A percentile compares a stretch with the other conserved stretches of the same genome.
Conservation (phyloP, 2,888 invertebrate species). For the Phyto melanocephala region DNA sequence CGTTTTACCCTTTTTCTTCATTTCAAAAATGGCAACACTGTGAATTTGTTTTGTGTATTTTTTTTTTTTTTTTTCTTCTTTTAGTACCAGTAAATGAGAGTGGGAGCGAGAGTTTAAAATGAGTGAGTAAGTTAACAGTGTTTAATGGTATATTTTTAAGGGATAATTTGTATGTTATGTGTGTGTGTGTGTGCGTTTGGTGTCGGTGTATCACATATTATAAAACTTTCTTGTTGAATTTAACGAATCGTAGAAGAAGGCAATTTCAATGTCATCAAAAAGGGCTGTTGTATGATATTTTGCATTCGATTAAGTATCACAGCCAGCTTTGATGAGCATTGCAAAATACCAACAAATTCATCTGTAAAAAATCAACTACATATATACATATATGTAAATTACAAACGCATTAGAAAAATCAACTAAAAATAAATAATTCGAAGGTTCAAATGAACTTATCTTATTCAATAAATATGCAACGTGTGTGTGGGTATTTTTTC, state of each 20-base stretch:
- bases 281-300: conserved; percentile 77
- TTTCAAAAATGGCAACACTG: too few relatives aligned
- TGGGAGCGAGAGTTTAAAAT: conserved; percentile 21
- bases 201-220: background rate
- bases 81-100: conserved; percentile 27
- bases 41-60: background rate
- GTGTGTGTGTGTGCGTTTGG: background rate
- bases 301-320: conserved; percentile 77
- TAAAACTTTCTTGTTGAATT: conserved; percentile 47
- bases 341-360: conserved; percentile 71
- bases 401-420: background rate
- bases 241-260: conserved; percentile 59
- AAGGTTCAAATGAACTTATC: too few relatives aligned
- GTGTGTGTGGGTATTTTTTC: too few relatives aligned
- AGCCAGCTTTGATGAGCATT: conserved; percentile 79
- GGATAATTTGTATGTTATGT: background rate
- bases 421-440: background rate
- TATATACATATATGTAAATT: conserved; percentile 17
- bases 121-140: conserved; percentile 18
- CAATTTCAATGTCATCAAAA: conserved; percentile 78
- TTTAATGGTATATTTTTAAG: background rate
- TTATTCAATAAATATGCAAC: too few relatives aligned
- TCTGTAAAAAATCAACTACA: conserved; percentile 31
- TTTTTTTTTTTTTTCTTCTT: background rate
- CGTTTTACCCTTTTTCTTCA: too few relatives aligned